Conservation (phyloP, 2,888 invertebrate genomes). For the Smittia sp. region DNA sequence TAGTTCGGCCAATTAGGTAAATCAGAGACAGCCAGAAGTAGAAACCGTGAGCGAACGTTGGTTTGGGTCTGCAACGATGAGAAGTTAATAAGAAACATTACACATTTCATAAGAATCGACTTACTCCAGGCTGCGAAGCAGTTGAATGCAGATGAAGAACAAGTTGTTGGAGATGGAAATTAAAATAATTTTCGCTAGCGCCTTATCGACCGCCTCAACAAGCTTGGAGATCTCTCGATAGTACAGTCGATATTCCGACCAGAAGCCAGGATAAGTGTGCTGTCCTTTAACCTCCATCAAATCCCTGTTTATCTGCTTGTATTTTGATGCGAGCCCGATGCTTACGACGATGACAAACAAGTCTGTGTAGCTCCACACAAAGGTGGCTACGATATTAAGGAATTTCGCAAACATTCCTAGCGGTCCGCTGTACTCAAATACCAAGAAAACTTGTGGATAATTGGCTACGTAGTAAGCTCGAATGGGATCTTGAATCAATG, state of each 20-base stretch:
- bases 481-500: constrained; percentile 32
- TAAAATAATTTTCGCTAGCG: constrained; percentile 56
- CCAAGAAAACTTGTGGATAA: constrained; percentile 22
- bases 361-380: constrained; percentile 73
- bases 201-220: constrained; percentile 55
- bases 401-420: constrained; percentile 45
- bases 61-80: constrained; percentile 44
- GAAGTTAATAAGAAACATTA: no score
- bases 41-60: constrained; percentile 51
- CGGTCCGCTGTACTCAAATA: background rate
- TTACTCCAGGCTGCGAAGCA: constrained; percentile 57
- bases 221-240: constrained; percentile 56
- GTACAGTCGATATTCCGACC: constrained; percentile 57
- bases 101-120: no score
- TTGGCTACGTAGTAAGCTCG: constrained; percentile 4
- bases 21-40: constrained; percentile 61
- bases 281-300: constrained; percentile 55
- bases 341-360: constrained; percentile 71
- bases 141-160: constrained; percentile 60
- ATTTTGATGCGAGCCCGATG: constrained; percentile 64
- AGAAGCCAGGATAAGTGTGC: constrained; percentile 53
- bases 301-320: constrained; percentile 61
- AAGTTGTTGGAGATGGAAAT: constrained; percentile 60
- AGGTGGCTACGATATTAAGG: constrained; percentile 62
- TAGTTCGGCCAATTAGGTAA: constrained; percentile 57